Percentiles rank a stretch among this genome's conserved stretches.
These are phyloP conservation scores for Tragelaphus buxtoni DNA, from an alignment of 2,113 vertebrate species.

Conservation along the genomic window DNA sequence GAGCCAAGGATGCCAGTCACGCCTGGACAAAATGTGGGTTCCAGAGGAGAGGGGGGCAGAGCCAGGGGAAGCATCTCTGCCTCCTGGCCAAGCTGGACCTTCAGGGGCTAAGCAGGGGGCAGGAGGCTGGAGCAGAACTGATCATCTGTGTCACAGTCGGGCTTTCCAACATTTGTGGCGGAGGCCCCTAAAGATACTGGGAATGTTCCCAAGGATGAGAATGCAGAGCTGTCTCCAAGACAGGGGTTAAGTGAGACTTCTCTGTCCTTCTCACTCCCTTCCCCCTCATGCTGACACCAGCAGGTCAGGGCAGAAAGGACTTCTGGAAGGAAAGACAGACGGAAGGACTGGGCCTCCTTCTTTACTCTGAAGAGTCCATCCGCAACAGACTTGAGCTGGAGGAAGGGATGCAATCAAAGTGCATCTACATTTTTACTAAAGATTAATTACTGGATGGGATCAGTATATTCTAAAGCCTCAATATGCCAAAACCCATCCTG, in stretches of 20 bases:
- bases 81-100: neutral
- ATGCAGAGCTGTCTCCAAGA: neutral
- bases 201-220: neutral
- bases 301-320: neutral
- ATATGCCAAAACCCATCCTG: neutral
- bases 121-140: neutral
- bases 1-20: neutral
- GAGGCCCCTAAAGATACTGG: neutral
- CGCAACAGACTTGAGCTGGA: neutral
- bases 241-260: neutral
- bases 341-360: rapidly evolving
- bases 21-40: neutral
- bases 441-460: neutral
- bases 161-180: neutral
- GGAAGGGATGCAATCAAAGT: neutral
- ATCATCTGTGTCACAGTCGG: neutral
- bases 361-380: neutral
- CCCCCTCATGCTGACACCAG: neutral
- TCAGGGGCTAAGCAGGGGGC: neutral
- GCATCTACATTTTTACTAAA: neutral
- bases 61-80: neutral
- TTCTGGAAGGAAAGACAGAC: neutral
- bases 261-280: neutral
- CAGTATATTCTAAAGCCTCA: neutral
- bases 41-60: neutral